phyloP scores from a whole-genome alignment of 2,113 vertebrate genomes.

The Cyrtonyx montezumae region DNA sequence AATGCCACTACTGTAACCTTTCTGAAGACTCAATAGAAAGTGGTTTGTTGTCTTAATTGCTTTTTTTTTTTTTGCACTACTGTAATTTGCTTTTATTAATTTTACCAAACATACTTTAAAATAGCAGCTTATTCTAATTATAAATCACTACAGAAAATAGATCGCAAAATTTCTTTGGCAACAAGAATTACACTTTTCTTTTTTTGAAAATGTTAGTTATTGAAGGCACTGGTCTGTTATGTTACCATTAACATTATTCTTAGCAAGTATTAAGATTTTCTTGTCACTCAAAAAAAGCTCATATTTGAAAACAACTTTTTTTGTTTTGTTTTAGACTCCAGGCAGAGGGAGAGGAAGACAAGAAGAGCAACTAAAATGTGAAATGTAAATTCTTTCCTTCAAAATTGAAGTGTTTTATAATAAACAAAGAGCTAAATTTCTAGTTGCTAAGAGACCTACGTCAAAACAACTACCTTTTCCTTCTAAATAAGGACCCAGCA shows the following conservation, averaged over 20 bases:
- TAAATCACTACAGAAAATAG: neutral
- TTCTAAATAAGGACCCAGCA: slow-evolving; percentile 59
- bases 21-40: neutral
- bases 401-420: slow-evolving; percentile 71
- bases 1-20: neutral
- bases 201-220: neutral
- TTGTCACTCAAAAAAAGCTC: slow-evolving; percentile 41
- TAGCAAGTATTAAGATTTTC: slow-evolving; percentile 23
- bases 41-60: neutral
- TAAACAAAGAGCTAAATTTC: slow-evolving; percentile 74
- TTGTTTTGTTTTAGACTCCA: neutral
- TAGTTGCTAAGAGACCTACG: slow-evolving; percentile 79
- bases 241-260: neutral
- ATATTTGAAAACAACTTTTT: slow-evolving; percentile 42
- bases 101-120: neutral
- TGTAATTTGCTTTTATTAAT: neutral
- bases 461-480: slow-evolving; percentile 68
- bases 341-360: slow-evolving; percentile 2
- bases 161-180: neutral
- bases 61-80: neutral
- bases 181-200: neutral
- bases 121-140: neutral
- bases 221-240: slow-evolving; percentile 11
- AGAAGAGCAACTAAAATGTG: slow-evolving; percentile 43
- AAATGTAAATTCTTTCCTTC: slow-evolving; percentile 64